Evolutionary conservation across 92 coral and sea anemone genomes (phyloP), one percentile per base, ranked within the genome.

Genomic region (Bergia sp.): DNA sequence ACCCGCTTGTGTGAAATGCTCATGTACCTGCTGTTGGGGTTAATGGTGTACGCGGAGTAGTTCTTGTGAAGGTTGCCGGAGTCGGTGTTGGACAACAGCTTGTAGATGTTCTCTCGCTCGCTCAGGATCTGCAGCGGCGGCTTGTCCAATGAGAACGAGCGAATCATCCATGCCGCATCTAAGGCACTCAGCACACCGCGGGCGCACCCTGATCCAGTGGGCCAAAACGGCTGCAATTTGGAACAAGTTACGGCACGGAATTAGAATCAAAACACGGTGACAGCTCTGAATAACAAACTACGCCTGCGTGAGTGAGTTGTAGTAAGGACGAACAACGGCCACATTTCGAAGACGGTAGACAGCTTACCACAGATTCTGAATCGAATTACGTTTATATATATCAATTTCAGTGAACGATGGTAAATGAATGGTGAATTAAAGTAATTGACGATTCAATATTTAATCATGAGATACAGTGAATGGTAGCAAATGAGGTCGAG

Each of bases 121-220:
- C 98, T 91, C 37, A 96, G 90, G 74, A 96, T 96, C 87, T 94
- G 99, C 5, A 96, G 93, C 0, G 99, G 99, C 29, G 99, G 99
- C 72, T 91, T 95, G 90, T 95, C 99, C 90, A 89, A 86, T 37
- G 99, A 95, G 67, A 95, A 96, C 3, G 98, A 94, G 18, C 99
- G 98, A 49, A 96, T 89, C 99, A 95, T 96, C 99, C 99, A 96
- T 0, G 99, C 99, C 64, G 98, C 96, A 89, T 96, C 99, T 23
- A 96, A 89, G n/a, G 99, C 98, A 82, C 98, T 96, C 57, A 96
- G 90, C 8, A 96, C 99, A 80, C 99, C 99, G 89, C 99, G 99
- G 41, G 99, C 99, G 82, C 99, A 96, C n/a, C 99, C 99, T 41
- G 99, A 96, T 42, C 99, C 99, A n/a, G 99, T 96, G 16, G 99